phyloP scores from a whole-genome alignment of 2,888 invertebrate genomes.

The Lasius platythorax region DNA sequence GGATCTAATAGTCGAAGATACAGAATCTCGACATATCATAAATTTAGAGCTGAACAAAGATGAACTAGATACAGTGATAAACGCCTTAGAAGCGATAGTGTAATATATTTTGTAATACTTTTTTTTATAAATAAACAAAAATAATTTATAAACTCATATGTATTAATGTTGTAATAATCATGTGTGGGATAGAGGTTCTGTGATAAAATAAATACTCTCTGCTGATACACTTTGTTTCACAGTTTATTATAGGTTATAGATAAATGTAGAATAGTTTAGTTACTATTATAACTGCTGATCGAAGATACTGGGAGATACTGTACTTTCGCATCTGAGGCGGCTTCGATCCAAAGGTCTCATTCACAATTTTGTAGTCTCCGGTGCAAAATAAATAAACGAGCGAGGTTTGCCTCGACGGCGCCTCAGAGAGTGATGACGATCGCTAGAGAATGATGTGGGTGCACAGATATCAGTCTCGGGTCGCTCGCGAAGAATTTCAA shows the following conservation, averaged over 20 bases:
- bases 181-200: background rate
- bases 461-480: conserved; percentile 77
- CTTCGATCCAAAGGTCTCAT: conserved; percentile 75
- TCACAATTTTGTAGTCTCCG: conserved; percentile 67
- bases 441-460: conserved; percentile 61
- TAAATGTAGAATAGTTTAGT: conserved; percentile 86
- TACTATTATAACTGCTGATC: conserved; percentile 86
- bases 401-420: conserved; percentile 71
- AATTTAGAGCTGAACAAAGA: conserved; percentile 80
- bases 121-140: background rate
- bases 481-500: conserved; percentile 69
- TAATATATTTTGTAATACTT: conserved; percentile 17
- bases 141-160: background rate
- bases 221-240: conserved; percentile 84
- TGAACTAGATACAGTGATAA: conserved; percentile 81
- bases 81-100: conserved; percentile 73
- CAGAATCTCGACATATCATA: conserved; percentile 72
- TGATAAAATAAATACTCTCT: conserved; percentile 65
- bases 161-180: background rate
- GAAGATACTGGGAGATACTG: conserved; percentile 84
- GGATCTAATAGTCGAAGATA: conserved; percentile 82
- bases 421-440: conserved; percentile 75
- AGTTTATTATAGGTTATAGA: conserved; percentile 86
- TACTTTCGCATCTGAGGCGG: conserved; percentile 76
- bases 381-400: conserved; percentile 71